Percentiles rank a stretch among this genome's conserved stretches.
Evolutionary conservation across 2,113 vertebrate species (phyloP).

Genomic region (Microtus montanus): DNA sequence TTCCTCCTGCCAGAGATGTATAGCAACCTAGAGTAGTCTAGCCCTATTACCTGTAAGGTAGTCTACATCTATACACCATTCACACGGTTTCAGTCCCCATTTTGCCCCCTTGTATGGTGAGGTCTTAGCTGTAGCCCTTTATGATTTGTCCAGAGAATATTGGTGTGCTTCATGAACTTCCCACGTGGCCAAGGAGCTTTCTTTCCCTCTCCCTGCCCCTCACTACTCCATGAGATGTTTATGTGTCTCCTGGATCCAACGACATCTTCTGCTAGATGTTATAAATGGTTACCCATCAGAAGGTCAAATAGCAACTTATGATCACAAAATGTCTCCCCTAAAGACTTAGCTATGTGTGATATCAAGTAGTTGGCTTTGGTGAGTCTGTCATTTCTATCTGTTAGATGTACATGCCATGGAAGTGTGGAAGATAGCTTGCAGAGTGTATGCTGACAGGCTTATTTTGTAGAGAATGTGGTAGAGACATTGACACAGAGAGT

Average conservation of each 20-base stretch:
- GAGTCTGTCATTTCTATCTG: slow-evolving; percentile 64
- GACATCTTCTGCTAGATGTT: slow-evolving; percentile 63
- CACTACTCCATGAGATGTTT: slow-evolving; percentile 67
- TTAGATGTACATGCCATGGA: background rate
- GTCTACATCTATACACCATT: background rate
- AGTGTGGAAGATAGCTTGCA: slow-evolving; percentile 54
- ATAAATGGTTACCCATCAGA: slow-evolving; percentile 69
- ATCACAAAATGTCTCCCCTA: slow-evolving; percentile 72
- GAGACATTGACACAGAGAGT: background rate
- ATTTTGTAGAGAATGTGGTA: slow-evolving; percentile 22
- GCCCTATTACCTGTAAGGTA: background rate
- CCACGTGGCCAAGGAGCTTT: background rate
- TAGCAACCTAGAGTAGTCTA: too few relatives aligned
- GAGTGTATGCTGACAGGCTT: slow-evolving; percentile 41
- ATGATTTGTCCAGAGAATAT: slow-evolving; percentile 36
- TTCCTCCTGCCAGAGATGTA: background rate
- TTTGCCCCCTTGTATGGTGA: background rate
- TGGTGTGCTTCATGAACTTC: slow-evolving; percentile 58
- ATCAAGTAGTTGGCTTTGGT: slow-evolving; percentile 61
- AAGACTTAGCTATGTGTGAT: slow-evolving; percentile 66
- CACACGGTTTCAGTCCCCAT: background rate
- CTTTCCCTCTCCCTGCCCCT: background rate
- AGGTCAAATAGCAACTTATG: slow-evolving; percentile 70
- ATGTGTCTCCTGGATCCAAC: slow-evolving; percentile 49
- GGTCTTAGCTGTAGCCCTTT: background rate